Evolutionary conservation across 2,113 vertebrate genomes (phyloP), one percentile per base, ranked within the genome.

Genomic region (Triplophysa tibetana): DNA sequence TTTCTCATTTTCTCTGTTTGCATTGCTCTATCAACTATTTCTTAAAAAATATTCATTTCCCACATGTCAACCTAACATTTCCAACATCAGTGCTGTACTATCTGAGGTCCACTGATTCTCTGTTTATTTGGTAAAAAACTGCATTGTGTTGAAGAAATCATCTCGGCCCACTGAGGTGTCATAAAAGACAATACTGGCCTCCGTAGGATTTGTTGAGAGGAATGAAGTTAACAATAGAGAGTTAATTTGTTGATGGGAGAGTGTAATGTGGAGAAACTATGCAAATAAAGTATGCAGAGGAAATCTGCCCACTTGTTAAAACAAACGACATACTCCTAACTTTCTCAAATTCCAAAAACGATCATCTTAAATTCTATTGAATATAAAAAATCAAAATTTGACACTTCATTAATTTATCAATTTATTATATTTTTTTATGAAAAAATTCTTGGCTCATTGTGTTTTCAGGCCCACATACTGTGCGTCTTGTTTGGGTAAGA

Each of bases 111-210:
- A 17, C 4, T 52, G 13, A 56, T 8, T 70, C 69, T 13, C 19
- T 8, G 12, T 64, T 72, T 79, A 50, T 62, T 74, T 43, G 45
- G n/a, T 48, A 21, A 50, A 64, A 62, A 80, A 54, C 61, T 19
- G 52, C 48, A 54, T 23, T 80, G 52, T 26, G 38, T 9, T 70
- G 21, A 61, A 73, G 19, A 33, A 61, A 52, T 43, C 41, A 38
- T 43, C 38, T 73, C 23, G n/a, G 52, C 38, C 45, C n/a, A 82
- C 61, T 19, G n/a, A 13, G 29, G 14, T 48, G 56, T 82, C 26
- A 72, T 63, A 79, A 63, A 56, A 78, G 33, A 38, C 72, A 75
- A 81, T 76, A 73, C 38, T 70, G 67, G 29, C 50, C 56, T 70
- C 68, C 19, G 61, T 29, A 81, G 26, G 69, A 77, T 48, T 56